Conservation (phyloP, 2,113 vertebrate genomes). For the Lamprologus ornatipinnis region DNA sequence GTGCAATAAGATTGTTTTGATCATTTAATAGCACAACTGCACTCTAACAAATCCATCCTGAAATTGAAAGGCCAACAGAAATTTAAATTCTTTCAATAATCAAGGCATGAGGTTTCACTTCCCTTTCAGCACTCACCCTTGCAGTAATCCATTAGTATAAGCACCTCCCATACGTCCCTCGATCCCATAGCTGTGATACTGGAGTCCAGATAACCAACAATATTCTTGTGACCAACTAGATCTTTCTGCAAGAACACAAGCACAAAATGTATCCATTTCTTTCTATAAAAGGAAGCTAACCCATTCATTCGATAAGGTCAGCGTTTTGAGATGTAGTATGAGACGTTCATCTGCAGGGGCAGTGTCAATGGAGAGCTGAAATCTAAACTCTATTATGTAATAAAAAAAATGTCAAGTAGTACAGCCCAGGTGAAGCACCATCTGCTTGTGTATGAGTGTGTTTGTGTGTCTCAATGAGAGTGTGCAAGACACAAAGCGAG, state of each 20-base stretch:
- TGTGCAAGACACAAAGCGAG: neutral
- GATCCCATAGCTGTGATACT: constrained; percentile 89
- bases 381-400: constrained; percentile 16
- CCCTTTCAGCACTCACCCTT: constrained; percentile 74
- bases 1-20: neutral
- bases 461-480: neutral
- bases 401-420: constrained; percentile 10
- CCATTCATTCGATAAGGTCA: neutral
- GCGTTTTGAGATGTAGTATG: neutral
- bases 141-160: constrained; percentile 98
- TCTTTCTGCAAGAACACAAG: constrained; percentile 77
- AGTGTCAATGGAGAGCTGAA: neutral
- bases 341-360: neutral
- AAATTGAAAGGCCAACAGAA: neutral
- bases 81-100: neutral
- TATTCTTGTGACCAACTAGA: constrained; percentile 94
- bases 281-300: neutral
- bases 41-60: neutral
- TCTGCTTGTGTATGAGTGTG: neutral
- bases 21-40: neutral
- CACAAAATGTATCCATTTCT: neutral
- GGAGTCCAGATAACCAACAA: constrained; percentile 95
- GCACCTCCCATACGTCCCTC: constrained; percentile 95
- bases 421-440: neutral
- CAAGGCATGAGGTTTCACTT: neutral